Evolutionary conservation across 2,888 invertebrate species (phyloP), one percentile per base, ranked within the genome.

Genomic region (Hipparchia semele): DNA sequence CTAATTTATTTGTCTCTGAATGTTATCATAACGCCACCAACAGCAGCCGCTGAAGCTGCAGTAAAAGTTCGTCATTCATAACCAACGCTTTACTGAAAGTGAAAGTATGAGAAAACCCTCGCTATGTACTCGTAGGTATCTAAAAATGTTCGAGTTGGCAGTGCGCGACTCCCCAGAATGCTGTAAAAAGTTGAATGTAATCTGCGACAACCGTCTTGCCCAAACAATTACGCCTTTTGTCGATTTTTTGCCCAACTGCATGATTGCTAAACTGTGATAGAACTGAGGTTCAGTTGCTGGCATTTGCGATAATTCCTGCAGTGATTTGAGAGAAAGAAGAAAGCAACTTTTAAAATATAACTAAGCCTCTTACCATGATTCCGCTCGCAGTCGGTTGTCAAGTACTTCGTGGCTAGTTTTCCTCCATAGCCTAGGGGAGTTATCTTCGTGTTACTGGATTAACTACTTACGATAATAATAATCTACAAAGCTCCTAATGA

Each of bases 361-460:
- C 49, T 70, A 45, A 62, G 46, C 62, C n/a, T 56, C 70, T 70
- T 70, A 70, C 70, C 70, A 70, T 12, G 62, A 53, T 12, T 70
- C 70, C 12, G 70, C 70, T 10, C 70, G 70, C 46, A 70, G 70
- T 70, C 70, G 70, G 62, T 70, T 70, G 70, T 70, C 70, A 56
- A 70, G 70, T 46, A 70, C 70, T 56, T 70, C 51, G 62, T 64
- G 68, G 51, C 68, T 64, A 64, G 68, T 72, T 72, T 72, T 68
- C 64, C 68, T 68, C 72, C 68, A 62, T 9, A 68, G 64, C 58
- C 68, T 68, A 65, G 46, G 33, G 61, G 64, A 62, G 62, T 61
- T 72, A 72, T 62, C 68, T 72, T 61, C 33, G 23, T 70, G 68
- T 72, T 72, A 72, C 72, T 68, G 58, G 58, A 64, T 64, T 64